A percentile compares a stretch with the other conserved stretches of the same genome.
Conservation (phyloP, 2,113 vertebrate species). For the Percopsis transmontana region DNA sequence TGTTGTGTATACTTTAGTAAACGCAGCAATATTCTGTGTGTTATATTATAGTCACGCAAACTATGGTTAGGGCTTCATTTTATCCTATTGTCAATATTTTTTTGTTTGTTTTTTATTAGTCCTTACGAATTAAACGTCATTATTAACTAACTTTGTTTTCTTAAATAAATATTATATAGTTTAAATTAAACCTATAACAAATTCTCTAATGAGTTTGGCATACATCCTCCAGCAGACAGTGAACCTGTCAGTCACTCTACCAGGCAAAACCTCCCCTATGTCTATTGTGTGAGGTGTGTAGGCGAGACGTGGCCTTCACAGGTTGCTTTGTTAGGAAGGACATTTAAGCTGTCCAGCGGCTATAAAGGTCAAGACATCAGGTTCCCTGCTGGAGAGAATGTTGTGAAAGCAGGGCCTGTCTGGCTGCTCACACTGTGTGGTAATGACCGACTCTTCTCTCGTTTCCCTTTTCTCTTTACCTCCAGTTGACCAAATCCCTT, state of each 20-base stretch:
- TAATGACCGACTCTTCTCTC: conserved; percentile 52
- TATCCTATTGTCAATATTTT: too few relatives aligned
- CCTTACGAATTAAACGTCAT: too few relatives aligned
- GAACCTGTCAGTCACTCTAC: conserved; percentile 27
- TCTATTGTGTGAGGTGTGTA: neutral
- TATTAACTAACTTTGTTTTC: too few relatives aligned
- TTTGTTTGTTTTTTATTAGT: too few relatives aligned
- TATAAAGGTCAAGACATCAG: conserved; percentile 46
- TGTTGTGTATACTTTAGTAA: too few relatives aligned
- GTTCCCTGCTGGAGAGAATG: conserved; percentile 32
- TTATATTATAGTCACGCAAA: too few relatives aligned
- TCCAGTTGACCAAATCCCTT: conserved; percentile 55
- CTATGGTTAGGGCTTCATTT: too few relatives aligned
- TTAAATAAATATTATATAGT: too few relatives aligned
- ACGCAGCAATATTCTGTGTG: too few relatives aligned
- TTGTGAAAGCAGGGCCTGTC: conserved; percentile 16
- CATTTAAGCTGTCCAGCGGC: conserved; percentile 34
- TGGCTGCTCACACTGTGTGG: conserved; percentile 36
- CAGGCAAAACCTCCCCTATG: conserved; percentile 1
- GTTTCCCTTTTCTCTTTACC: conserved; percentile 24
- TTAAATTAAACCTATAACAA: too few relatives aligned
- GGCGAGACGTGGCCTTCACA: conserved; percentile 24
- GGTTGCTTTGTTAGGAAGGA: conserved; percentile 32
- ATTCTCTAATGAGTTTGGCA: too few relatives aligned
- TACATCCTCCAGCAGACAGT: neutral